These are phyloP conservation scores for Hedychridium roseum DNA, from an alignment of 2,888 invertebrate species.

Conservation along the genomic window DNA sequence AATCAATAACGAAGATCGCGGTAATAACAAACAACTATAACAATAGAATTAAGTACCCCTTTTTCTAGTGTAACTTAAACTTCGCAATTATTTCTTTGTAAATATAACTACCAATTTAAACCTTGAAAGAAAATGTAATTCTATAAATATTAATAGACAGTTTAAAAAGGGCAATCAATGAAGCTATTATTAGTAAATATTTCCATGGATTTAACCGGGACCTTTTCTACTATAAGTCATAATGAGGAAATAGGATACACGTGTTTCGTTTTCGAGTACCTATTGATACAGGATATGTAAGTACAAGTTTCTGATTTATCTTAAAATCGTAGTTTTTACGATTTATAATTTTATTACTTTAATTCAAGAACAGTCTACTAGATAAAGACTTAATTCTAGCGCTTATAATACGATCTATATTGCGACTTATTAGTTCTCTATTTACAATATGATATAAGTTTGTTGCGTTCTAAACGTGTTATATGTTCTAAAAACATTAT, in stretches of 20 bases:
- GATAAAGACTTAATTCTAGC: conserved; percentile 37
- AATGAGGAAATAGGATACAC: too few relatives aligned
- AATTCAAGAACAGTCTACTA: conserved; percentile 32
- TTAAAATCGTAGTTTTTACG: conserved; percentile 27
- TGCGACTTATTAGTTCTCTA: conserved; percentile 37
- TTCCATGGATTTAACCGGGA: not conserved
- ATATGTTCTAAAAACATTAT: conserved; percentile 35
- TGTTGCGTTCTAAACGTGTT: conserved; percentile 36
- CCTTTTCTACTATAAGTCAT: too few relatives aligned
- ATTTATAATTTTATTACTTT: conserved; percentile 40
- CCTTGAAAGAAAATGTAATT: too few relatives aligned
- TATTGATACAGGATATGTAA: not conserved
- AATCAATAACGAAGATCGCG: too few relatives aligned
- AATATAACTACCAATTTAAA: too few relatives aligned
- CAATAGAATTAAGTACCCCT: too few relatives aligned
- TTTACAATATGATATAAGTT: conserved; percentile 44
- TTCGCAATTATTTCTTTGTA: too few relatives aligned
- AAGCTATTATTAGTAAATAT: not conserved
- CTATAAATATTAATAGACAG: too few relatives aligned
- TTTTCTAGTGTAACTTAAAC: too few relatives aligned
- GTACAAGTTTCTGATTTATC: not conserved
- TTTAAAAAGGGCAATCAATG: too few relatives aligned
- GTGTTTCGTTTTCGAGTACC: too few relatives aligned
- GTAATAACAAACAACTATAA: too few relatives aligned
- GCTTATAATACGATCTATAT: conserved; percentile 40